Evolutionary conservation across 2,888 invertebrate species (phyloP).

Genomic region (Drosophila prolongata): DNA sequence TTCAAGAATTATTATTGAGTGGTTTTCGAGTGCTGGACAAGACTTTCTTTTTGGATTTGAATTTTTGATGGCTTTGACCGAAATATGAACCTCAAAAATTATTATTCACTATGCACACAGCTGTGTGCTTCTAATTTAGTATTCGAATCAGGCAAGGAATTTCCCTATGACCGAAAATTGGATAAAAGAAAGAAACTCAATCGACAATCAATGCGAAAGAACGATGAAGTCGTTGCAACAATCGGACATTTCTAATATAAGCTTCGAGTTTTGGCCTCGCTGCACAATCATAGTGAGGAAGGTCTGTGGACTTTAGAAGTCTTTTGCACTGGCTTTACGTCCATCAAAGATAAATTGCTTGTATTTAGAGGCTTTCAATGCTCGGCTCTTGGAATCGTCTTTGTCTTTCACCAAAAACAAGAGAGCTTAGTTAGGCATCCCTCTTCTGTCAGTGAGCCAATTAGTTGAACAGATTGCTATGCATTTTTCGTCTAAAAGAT

Average conservation of each 20-base stretch:
- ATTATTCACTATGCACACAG: constrained; percentile 37
- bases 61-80: constrained; percentile 53
- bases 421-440: constrained; percentile 42
- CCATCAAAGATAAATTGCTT: constrained; percentile 56
- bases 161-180: constrained; percentile 41
- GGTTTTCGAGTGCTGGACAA: constrained; percentile 6
- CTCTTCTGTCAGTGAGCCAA: constrained; percentile 14
- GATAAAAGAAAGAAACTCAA: constrained; percentile 44
- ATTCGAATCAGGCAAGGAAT: constrained; percentile 63
- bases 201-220: constrained; percentile 33
- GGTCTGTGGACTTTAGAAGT: not conserved
- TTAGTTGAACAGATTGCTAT: constrained; percentile 18
- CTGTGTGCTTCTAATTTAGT: constrained; percentile 51
- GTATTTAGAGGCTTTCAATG: constrained; percentile 30
- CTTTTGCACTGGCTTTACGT: not conserved
- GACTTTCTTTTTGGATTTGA: constrained; percentile 32
- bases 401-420: constrained; percentile 21
- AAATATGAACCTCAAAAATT: constrained; percentile 54
- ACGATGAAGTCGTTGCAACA: constrained; percentile 1
- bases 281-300: constrained; percentile 4
- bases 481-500: constrained; percentile 6
- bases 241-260: constrained; percentile 8
- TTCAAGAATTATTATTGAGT: constrained; percentile 26
- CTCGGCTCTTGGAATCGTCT: constrained; percentile 8
- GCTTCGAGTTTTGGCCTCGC: not conserved